Evolutionary conservation across 2,113 vertebrate species (phyloP).

Genomic region (Calcarius ornatus): DNA sequence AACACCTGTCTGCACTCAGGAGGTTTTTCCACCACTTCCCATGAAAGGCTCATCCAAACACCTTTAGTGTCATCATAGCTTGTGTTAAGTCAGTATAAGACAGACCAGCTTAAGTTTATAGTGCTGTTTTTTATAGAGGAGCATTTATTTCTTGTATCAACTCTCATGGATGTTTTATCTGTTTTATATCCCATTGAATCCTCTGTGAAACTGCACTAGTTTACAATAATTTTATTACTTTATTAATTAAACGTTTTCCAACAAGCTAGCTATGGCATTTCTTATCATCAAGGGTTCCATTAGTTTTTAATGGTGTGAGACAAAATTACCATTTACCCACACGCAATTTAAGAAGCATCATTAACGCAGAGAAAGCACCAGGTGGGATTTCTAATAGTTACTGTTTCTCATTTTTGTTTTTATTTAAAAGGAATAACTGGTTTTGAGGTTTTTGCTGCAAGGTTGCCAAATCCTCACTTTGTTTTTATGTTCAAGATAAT

Average conservation of each 20-base stretch:
- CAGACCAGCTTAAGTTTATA: conserved; percentile 58
- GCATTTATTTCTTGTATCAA: conserved; percentile 76
- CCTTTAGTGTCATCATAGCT: conserved; percentile 51
- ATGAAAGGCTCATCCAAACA: background rate
- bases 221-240: conserved; percentile 90
- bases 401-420: conserved; percentile 85
- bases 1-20: background rate
- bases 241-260: conserved; percentile 89
- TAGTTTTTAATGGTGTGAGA: conserved; percentile 89
- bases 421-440: conserved; percentile 81
- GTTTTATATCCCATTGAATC: conserved; percentile 83
- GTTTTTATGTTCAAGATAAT: conserved; percentile 69
- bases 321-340: conserved; percentile 86
- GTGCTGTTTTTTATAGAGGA: conserved; percentile 67
- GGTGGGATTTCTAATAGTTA: conserved; percentile 86
- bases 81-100: conserved; percentile 35
- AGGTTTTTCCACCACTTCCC: background rate
- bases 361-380: conserved; percentile 84
- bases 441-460: conserved; percentile 65
- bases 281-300: conserved; percentile 88
- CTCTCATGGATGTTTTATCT: conserved; percentile 77
- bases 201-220: conserved; percentile 82
- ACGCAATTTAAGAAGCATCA: conserved; percentile 86
- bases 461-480: conserved; percentile 66
- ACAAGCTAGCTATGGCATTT: conserved; percentile 86